phyloP scores from a whole-genome alignment of 2,888 invertebrate genomes.

The Lampropteryx suffumata region DNA sequence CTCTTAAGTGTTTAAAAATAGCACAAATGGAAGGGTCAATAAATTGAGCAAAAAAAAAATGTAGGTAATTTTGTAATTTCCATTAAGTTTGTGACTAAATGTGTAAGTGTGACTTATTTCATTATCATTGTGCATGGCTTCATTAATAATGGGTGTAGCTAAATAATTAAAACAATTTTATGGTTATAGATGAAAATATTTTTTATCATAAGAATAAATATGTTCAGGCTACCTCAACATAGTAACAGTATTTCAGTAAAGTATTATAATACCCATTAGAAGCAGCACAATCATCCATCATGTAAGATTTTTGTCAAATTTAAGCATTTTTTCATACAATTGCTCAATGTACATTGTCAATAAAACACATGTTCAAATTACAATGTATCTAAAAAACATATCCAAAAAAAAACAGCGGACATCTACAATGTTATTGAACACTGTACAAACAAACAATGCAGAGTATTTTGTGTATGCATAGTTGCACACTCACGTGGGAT shows the following conservation, averaged over 20 bases:
- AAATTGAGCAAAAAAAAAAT: no score
- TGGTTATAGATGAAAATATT: not conserved
- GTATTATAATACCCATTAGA: no score
- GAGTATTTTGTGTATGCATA: constrained; percentile 42
- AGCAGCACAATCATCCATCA: no score
- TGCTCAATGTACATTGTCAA: no score
- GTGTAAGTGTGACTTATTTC: not conserved
- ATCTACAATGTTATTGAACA: constrained; percentile 24
- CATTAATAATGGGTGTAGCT: not conserved
- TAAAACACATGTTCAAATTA: not conserved
- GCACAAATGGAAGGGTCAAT: no score
- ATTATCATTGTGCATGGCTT: not conserved
- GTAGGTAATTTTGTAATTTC: not conserved
- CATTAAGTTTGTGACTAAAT: not conserved
- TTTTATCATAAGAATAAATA: not conserved
- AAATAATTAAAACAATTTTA: not conserved
- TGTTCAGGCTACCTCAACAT: no score
- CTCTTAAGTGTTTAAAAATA: no score
- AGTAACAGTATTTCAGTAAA: no score
- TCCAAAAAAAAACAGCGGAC: constrained; percentile 8
- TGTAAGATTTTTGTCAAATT: no score
- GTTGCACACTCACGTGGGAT: constrained; percentile 59
- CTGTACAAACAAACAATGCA: constrained; percentile 36
- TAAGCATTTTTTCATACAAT: no score
- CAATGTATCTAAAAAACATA: no score